These are phyloP conservation scores for Heliconius cydno DNA, from an alignment of 2,888 invertebrate genomes.

Conservation along the genomic window DNA sequence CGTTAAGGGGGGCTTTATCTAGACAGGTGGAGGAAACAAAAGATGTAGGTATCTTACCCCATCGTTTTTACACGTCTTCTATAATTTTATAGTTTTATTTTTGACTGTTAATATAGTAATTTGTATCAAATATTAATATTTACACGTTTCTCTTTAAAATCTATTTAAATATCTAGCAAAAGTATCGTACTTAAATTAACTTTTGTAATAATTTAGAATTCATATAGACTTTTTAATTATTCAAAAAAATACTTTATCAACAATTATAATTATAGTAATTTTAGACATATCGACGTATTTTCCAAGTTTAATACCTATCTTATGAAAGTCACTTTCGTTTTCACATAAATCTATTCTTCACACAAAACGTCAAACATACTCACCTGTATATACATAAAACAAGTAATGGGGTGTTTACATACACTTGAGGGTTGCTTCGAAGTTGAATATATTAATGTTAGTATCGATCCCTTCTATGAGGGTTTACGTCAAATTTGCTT, in stretches of 20 bases:
- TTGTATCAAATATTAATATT: neutral
- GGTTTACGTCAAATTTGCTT: constrained; percentile 44
- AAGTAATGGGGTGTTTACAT: constrained; percentile 55
- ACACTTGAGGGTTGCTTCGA: constrained; percentile 69
- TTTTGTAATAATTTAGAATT: neutral
- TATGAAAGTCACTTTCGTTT: neutral
- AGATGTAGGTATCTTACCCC: constrained; percentile 30
- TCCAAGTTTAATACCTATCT: neutral
- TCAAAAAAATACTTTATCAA: neutral
- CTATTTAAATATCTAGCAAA: neutral
- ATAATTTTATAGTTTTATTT: neutral
- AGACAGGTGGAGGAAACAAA: constrained; percentile 50
- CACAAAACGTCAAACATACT: constrained; percentile 14
- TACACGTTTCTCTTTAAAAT: neutral
- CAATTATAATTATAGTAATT: neutral
- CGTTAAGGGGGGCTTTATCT: constrained; percentile 60
- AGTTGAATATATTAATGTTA: constrained; percentile 75
- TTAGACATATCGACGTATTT: neutral
- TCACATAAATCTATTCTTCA: neutral
- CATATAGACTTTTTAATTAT: neutral
- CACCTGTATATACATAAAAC: constrained; percentile 14
- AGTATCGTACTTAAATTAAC: neutral
- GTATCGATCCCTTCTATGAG: constrained; percentile 51
- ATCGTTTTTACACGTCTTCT: constrained; percentile 8
- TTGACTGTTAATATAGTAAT: neutral